Conservation (phyloP, 1,140 invertebrate species). For the Ceratosolen fusciceps region DNA sequence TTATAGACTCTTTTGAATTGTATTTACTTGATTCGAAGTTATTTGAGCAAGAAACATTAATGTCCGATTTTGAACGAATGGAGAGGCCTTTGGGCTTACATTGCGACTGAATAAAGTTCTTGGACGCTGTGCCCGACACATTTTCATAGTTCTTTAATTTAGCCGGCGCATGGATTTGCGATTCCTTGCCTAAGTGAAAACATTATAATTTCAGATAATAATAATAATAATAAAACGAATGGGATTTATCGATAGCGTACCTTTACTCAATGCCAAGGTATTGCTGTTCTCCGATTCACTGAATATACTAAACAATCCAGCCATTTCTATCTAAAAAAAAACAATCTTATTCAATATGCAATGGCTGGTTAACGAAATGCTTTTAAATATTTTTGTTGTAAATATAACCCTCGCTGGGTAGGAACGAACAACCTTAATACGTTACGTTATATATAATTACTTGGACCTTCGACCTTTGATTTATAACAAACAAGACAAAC, state of each 20-base stretch:
- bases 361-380: background rate
- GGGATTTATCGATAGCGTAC: constrained; percentile 12
- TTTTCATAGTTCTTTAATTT: constrained; percentile 42
- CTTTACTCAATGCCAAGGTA: background rate
- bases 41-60: constrained; percentile 48
- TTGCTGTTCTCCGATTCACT: constrained; percentile 23
- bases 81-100: constrained; percentile 57
- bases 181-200: constrained; percentile 41
- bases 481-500: too few relatives aligned
- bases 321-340: constrained; percentile 51
- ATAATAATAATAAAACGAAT: background rate
- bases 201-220: background rate
- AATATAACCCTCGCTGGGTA: background rate
- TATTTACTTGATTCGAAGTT: constrained; percentile 45
- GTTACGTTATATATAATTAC: too few relatives aligned
- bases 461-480: too few relatives aligned
- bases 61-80: constrained; percentile 56
- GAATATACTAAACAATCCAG: constrained; percentile 57
- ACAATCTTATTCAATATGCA: background rate
- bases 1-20: constrained; percentile 21
- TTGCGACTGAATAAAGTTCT: constrained; percentile 35
- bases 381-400: background rate
- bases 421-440: too few relatives aligned
- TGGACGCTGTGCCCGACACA: background rate
- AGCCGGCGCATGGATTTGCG: constrained; percentile 14